phyloP scores from a whole-genome alignment of 2,113 vertebrate species.

The Phalacrocorax brasilianus region DNA sequence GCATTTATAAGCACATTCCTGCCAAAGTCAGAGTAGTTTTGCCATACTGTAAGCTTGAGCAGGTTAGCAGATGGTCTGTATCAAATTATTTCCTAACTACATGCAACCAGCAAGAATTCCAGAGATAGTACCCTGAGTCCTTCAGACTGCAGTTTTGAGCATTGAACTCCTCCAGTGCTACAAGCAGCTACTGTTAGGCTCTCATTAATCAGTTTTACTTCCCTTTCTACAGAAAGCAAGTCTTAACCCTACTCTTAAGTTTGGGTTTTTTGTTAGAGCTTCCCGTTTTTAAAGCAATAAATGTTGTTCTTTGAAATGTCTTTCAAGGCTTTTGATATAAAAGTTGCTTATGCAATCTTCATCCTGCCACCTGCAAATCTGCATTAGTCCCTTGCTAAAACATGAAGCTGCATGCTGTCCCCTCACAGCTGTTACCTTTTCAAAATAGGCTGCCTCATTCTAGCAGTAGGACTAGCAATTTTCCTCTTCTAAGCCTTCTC shows the following conservation, averaged over 20 bases:
- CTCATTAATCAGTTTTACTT: not conserved
- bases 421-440: not conserved
- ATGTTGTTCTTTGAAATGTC: not conserved
- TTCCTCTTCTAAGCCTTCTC: not conserved
- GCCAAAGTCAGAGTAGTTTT: not conserved
- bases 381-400: not conserved
- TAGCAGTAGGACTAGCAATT: not conserved
- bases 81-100: not conserved
- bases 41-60: not conserved
- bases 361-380: not conserved
- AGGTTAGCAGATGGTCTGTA: not conserved
- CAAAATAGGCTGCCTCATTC: not conserved
- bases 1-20: not conserved
- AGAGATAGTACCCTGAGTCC: not conserved
- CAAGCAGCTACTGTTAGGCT: not conserved
- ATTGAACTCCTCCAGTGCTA: not conserved
- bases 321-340: not conserved
- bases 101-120: not conserved
- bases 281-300: not conserved
- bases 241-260: not conserved
- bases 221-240: not conserved
- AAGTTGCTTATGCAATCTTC: not conserved
- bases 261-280: accelerated
- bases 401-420: not conserved
- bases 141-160: not conserved